These are phyloP conservation scores for Drosophila melanica DNA, from an alignment of 1,140 invertebrate species.

Conservation along the genomic window DNA sequence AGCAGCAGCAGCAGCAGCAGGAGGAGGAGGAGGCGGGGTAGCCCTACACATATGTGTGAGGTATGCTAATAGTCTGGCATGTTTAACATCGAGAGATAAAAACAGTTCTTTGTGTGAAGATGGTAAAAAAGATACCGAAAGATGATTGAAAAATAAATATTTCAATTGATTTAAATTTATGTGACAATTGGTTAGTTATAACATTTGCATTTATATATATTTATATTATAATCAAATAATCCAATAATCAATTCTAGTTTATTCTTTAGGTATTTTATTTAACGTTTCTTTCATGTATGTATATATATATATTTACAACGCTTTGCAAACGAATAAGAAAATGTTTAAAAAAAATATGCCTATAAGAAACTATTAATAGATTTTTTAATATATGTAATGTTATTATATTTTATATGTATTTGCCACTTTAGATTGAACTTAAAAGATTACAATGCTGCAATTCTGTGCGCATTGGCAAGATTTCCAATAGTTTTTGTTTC, in stretches of 20 bases:
- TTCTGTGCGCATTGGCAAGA: conserved; percentile 33
- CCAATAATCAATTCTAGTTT: neutral
- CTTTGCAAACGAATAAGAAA: conserved; percentile 35
- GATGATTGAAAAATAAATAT: neutral
- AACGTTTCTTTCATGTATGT: conserved; percentile 29
- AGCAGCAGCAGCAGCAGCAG: too few relatives aligned
- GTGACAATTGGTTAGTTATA: too few relatives aligned
- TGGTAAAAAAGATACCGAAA: conserved; percentile 20
- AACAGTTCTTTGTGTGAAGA: conserved; percentile 26
- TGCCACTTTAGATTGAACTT: conserved; percentile 35
- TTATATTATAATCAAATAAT: neutral
- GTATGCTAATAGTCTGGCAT: conserved; percentile 43
- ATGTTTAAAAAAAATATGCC: conserved; percentile 8
- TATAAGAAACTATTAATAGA: conserved; percentile 23
- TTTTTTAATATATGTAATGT: conserved; percentile 17
- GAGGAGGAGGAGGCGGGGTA: neutral
- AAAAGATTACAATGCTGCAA: conserved; percentile 21
- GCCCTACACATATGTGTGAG: conserved; percentile 23
- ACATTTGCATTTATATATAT: too few relatives aligned
- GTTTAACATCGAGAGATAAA: conserved; percentile 10
- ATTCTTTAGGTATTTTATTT: conserved; percentile 36
- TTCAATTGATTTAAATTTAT: neutral
- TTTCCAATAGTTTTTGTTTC: conserved; percentile 23
- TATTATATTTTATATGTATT: conserved; percentile 42
- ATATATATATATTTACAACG: conserved; percentile 54